Percentiles rank a stretch among this genome's conserved stretches.
These are phyloP conservation scores for Orchestes rusci DNA, from an alignment of 2,888 invertebrate genomes.

Conservation along the genomic window DNA sequence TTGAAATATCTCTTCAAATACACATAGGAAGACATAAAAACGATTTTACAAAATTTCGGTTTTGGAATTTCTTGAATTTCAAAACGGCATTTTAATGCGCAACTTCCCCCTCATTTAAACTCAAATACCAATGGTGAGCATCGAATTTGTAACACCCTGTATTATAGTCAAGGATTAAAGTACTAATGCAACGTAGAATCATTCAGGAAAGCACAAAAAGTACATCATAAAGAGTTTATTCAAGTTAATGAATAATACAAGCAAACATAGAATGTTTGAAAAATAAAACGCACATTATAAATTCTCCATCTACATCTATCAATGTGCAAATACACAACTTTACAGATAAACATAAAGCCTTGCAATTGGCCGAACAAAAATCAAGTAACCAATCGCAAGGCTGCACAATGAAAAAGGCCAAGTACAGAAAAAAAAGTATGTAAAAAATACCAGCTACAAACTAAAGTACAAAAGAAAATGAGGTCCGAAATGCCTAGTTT, in stretches of 20 bases:
- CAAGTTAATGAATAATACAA: constrained; percentile 44
- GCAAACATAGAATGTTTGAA: constrained; percentile 43
- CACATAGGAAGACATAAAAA: too few species aligned
- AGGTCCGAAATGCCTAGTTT: constrained; percentile 17
- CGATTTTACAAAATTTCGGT: too few species aligned
- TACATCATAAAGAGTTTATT: constrained; percentile 35
- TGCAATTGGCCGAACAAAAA: neutral
- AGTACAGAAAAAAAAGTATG: too few species aligned
- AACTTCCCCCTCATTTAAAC: too few species aligned
- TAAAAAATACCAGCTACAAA: constrained; percentile 15
- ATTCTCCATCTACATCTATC: constrained; percentile 18
- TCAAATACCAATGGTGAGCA: too few species aligned
- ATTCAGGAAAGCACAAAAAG: constrained; percentile 3
- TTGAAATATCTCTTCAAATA: too few species aligned
- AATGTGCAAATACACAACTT: constrained; percentile 18
- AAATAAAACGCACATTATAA: constrained; percentile 23
- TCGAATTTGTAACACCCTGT: too few species aligned
- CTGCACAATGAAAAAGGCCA: too few species aligned
- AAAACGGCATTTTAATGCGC: too few species aligned
- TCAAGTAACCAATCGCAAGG: constrained; percentile 5
- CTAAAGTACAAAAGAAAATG: constrained; percentile 18
- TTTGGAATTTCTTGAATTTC: too few species aligned
- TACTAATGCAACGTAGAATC: too few species aligned
- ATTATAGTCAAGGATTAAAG: too few species aligned
- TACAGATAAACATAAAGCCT: constrained; percentile 1